Conservation (phyloP, 2,888 invertebrate genomes). For the Lithophane socia region DNA sequence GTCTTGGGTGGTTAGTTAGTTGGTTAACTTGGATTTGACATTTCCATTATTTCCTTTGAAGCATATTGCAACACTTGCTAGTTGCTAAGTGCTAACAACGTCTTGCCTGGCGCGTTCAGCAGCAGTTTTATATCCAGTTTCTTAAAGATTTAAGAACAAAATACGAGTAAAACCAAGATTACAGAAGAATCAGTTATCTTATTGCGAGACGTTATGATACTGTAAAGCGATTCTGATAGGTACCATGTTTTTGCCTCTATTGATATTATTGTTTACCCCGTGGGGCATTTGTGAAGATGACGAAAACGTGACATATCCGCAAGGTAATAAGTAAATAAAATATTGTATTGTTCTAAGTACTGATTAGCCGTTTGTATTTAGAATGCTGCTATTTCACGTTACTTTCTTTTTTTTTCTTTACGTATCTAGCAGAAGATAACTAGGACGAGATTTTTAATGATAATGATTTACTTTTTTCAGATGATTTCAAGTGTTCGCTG, state of each 20-base stretch:
- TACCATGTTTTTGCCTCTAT: slow-evolving; percentile 42
- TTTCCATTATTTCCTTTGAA: neutral
- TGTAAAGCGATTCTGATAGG: slow-evolving; percentile 13
- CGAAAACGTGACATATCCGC: slow-evolving; percentile 67
- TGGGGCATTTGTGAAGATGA: slow-evolving; percentile 67
- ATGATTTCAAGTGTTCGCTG: slow-evolving; percentile 87
- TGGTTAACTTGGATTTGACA: neutral
- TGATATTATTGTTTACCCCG: slow-evolving; percentile 66
- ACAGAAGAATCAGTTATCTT: neutral
- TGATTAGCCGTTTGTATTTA: neutral
- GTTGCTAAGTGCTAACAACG: neutral
- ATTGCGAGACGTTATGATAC: neutral
- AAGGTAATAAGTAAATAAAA: slow-evolving; percentile 65
- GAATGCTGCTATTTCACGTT: neutral
- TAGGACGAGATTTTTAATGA: neutral
- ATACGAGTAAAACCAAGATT: neutral
- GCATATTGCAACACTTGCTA: slow-evolving; percentile 1
- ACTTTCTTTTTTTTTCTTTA: neutral
- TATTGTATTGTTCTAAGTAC: neutral
- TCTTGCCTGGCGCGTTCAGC: neutral
- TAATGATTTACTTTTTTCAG: slow-evolving; percentile 71
- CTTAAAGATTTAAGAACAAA: neutral
- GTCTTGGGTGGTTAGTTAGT: neutral
- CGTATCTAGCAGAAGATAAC: too few relatives aligned
- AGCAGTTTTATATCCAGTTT: neutral